Evolutionary conservation across 53 echinoderm and acorn worm species (phyloP).

Genomic region (Zoroaster sp.): DNA sequence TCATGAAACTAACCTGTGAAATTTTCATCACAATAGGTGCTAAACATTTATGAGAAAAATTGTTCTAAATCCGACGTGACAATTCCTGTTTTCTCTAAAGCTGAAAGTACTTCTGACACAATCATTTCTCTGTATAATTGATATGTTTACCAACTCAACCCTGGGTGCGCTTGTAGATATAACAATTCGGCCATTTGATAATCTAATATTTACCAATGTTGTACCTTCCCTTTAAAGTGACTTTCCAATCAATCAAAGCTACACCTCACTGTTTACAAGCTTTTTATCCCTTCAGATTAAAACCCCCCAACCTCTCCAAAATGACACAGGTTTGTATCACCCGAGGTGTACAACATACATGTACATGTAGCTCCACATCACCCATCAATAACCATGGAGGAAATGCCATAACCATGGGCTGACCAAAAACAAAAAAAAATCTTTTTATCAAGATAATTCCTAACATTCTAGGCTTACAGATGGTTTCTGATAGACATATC

Average conservation of each 20-base stretch:
- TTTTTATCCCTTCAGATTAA: background rate
- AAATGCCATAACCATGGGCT: background rate
- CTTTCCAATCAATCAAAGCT: background rate
- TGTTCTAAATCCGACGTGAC: no score
- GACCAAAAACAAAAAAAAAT: background rate
- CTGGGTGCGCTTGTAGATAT: no score
- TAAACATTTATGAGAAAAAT: no score
- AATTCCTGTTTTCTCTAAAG: no score
- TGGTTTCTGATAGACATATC: conserved; percentile 15
- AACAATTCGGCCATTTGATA: no score
- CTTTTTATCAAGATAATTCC: conserved; percentile 15
- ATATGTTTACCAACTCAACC: no score
- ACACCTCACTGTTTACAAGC: background rate
- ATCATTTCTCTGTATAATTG: no score
- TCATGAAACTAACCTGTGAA: no score
- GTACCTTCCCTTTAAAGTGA: background rate
- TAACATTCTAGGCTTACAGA: conserved; percentile 27
- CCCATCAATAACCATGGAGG: background rate
- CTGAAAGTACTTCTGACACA: no score
- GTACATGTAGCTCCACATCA: background rate
- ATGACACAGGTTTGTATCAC: background rate
- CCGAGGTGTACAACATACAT: background rate
- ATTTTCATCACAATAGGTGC: no score
- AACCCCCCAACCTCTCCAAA: background rate
- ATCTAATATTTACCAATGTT: no score